Base-by-base conservation (phyloP, 1,140 invertebrate species). In the Trichomalopsis sarcophagae region DNA sequence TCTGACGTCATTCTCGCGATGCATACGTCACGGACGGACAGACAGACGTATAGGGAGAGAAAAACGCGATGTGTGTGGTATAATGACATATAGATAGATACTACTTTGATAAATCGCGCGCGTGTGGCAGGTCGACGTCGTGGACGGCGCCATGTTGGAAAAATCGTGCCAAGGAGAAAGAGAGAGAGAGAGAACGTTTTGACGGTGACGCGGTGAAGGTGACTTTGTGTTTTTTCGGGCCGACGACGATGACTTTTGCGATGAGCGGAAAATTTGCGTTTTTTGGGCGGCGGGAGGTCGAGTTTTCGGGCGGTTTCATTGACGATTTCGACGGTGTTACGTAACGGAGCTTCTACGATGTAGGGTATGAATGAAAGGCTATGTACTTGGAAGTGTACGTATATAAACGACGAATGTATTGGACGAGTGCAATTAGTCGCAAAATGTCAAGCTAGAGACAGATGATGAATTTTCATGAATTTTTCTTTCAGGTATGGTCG, bases 401-500 rank as follows among this genome's bases (percentile, higher is more conserved):
- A 55, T 44, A 44, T 44, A 9, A 7, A 44, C 10, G 9, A 10
- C 14, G 14, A 3, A 17, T 17, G 50, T 21, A 55, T 55, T 17
- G 14, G 2, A 17, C 2, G 17, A 7, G 40, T 9, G 40, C 9
- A 44, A 44, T n/a, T n/a, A n/a, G 21, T n/a, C n/a, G 55, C 21
- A 7, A 62, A 17, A 62, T 21, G 17, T 21, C 5, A 62, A 62
- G 5, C 9, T 14, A 13, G 14, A 50, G 47, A 14, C 2, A 50
- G 14, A 62, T 62, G 14, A 21, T 62, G 7, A 62, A 21, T 62
- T 5, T 21, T n/a, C 40, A 44, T 44, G 40, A 44, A 44, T 62
- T n/a, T 76, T 69, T 79, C 87, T 91, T 93, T 9, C 89, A 97
- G 97, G 97, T 94, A 97, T 98, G 94, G 90, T 97, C 69, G 97